These are phyloP conservation scores for Pedicia rivosa DNA, from an alignment of 2,888 invertebrate species.

Conservation along the genomic window DNA sequence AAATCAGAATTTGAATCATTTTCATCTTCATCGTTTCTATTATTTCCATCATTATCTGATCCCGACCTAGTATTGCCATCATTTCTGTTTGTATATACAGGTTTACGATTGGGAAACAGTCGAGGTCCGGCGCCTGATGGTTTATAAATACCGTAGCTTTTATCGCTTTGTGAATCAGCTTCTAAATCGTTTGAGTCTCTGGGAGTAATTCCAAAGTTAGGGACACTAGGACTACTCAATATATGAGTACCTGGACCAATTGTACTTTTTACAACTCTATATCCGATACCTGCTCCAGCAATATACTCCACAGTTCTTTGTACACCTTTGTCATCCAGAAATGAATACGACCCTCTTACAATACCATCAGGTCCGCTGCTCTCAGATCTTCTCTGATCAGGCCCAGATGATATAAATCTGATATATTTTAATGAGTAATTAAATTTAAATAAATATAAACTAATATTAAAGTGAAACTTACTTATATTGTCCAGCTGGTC, in stretches of 20 bases:
- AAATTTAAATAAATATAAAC: background rate
- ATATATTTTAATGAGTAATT: too few species aligned
- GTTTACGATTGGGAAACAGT: too few species aligned
- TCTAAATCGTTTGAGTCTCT: too few species aligned
- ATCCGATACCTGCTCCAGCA: conserved; percentile 62
- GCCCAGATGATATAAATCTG: conserved; percentile 58
- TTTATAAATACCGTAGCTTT: too few species aligned
- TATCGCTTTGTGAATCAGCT: too few species aligned
- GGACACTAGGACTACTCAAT: conserved; percentile 31
- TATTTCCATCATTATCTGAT: too few species aligned
- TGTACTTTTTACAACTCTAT: conserved; percentile 51
- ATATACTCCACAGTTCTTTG: conserved; percentile 64
- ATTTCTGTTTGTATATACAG: too few species aligned
- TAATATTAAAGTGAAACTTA: background rate
- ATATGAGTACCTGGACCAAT: conserved; percentile 39
- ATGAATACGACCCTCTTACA: conserved; percentile 61
- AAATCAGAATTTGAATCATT: conserved; percentile 4
- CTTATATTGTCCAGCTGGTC: conserved; percentile 51
- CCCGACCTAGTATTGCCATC: too few species aligned
- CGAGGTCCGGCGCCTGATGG: too few species aligned
- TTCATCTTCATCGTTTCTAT: conserved; percentile 6
- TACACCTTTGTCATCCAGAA: conserved; percentile 60
- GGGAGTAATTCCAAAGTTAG: conserved; percentile 40
- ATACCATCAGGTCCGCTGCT: conserved; percentile 54
- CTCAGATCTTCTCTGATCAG: conserved; percentile 59